Percentiles rank a stretch among this genome's conserved stretches.
These are phyloP conservation scores for Scopus umbretta DNA, from an alignment of 2,113 vertebrate genomes.

Conservation along the genomic window DNA sequence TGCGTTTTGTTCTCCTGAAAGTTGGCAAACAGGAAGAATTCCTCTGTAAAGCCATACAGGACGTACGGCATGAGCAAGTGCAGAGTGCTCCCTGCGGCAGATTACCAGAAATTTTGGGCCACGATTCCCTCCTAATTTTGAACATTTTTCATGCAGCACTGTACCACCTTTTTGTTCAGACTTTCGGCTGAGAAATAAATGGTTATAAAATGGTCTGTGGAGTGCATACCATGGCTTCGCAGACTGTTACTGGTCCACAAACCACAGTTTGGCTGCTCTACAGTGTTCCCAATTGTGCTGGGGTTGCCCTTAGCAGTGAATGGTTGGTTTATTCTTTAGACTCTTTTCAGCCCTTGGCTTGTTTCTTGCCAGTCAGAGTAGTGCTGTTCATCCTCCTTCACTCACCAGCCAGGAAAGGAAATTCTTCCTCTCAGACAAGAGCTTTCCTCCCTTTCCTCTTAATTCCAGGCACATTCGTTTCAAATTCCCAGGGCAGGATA, in stretches of 20 bases:
- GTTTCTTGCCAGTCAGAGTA: slow-evolving; percentile 30
- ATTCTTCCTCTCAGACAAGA: slow-evolving; percentile 25
- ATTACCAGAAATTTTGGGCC: neutral
- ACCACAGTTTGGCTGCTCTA: slow-evolving; percentile 41
- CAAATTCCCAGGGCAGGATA: neutral
- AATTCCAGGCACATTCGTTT: neutral
- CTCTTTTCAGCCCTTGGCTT: slow-evolving; percentile 14
- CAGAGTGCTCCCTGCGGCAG: neutral
- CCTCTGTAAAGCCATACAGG: neutral
- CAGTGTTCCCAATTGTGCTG: slow-evolving; percentile 39
- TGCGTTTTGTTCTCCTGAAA: neutral
- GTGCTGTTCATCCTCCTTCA: slow-evolving; percentile 13
- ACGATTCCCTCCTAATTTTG: neutral
- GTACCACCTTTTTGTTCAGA: neutral
- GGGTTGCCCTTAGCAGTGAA: slow-evolving; percentile 51
- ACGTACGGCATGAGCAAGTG: neutral
- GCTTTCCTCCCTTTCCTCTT: slow-evolving; percentile 36
- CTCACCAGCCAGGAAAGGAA: neutral
- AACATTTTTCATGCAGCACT: neutral
- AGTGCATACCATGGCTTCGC: neutral
- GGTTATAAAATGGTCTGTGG: neutral
- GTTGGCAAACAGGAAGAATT: neutral
- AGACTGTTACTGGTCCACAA: slow-evolving; percentile 25
- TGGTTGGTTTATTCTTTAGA: slow-evolving; percentile 40
- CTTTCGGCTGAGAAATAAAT: neutral